Conservation (phyloP, 2,113 vertebrate genomes). For the Chelonoidis abingdonii region DNA sequence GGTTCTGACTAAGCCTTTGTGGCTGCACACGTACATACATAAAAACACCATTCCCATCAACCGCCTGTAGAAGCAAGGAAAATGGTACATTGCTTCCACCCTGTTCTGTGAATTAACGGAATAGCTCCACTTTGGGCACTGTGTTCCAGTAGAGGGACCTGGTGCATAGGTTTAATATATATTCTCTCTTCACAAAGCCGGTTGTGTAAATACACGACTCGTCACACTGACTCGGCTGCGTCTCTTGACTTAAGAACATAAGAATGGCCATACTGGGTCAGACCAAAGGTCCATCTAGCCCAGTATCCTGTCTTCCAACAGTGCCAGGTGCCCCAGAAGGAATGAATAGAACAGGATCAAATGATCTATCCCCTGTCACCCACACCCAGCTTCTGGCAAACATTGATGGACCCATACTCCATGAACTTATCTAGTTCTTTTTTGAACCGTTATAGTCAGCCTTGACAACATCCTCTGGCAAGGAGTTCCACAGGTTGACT, state of each 20-base stretch:
- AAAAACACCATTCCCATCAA: background rate
- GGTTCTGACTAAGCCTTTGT: background rate
- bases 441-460: too few relatives aligned
- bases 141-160: background rate
- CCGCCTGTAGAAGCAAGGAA: background rate
- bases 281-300: too few relatives aligned
- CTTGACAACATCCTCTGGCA: too few relatives aligned
- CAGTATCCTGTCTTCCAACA: too few relatives aligned
- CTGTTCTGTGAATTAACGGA: background rate
- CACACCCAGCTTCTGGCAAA: too few relatives aligned
- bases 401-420: too few relatives aligned
- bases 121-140: background rate
- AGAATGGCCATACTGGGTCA: too few relatives aligned
- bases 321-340: too few relatives aligned
- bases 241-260: background rate
- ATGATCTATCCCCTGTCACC: too few relatives aligned
- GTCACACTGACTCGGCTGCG: rapidly evolving
- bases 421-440: too few relatives aligned
- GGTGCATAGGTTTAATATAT: background rate
- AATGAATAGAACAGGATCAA: too few relatives aligned
- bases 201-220: background rate
- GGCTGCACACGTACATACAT: rapidly evolving
- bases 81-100: rapidly evolving
- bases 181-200: background rate
- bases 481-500: too few relatives aligned